Percentiles rank a stretch among this genome's conserved stretches.
Conservation (phyloP, 2,888 invertebrate genomes). For the Pyralis farinalis region DNA sequence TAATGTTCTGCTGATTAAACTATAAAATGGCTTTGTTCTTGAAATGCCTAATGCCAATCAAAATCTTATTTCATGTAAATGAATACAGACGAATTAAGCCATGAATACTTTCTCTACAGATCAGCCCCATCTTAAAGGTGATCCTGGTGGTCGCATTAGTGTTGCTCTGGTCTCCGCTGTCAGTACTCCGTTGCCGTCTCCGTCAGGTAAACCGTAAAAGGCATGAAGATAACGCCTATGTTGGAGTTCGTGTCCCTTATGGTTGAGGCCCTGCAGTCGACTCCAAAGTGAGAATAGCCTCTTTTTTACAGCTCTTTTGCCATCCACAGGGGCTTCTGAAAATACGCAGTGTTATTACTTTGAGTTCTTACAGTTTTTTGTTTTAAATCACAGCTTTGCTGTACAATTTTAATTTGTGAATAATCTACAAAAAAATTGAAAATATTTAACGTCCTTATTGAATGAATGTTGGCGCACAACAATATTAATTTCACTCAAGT, state of each 20-base stretch:
- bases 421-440: too few species aligned
- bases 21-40: slow-evolving; percentile 6
- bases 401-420: too few species aligned
- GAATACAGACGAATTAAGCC: not conserved
- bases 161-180: slow-evolving; percentile 66
- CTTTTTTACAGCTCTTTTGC: slow-evolving; percentile 51
- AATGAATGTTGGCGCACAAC: too few species aligned
- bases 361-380: too few species aligned
- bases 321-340: slow-evolving; percentile 40
- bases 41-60: slow-evolving; percentile 1
- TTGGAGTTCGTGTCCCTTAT: slow-evolving; percentile 64
- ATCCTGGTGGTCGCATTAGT: slow-evolving; percentile 68
- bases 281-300: slow-evolving; percentile 72
- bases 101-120: not conserved
- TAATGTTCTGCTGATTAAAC: not conserved
- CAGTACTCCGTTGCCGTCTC: slow-evolving; percentile 44
- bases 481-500: too few species aligned
- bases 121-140: slow-evolving; percentile 71
- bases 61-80: not conserved
- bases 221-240: slow-evolving; percentile 65
- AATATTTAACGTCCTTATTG: too few species aligned
- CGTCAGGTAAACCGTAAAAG: slow-evolving; percentile 58
- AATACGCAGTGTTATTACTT: too few species aligned
- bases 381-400: too few species aligned
- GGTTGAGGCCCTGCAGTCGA: slow-evolving; percentile 63